Evolutionary conservation across 2,888 invertebrate genomes (phyloP).

Genomic region (Antitype chi): DNA sequence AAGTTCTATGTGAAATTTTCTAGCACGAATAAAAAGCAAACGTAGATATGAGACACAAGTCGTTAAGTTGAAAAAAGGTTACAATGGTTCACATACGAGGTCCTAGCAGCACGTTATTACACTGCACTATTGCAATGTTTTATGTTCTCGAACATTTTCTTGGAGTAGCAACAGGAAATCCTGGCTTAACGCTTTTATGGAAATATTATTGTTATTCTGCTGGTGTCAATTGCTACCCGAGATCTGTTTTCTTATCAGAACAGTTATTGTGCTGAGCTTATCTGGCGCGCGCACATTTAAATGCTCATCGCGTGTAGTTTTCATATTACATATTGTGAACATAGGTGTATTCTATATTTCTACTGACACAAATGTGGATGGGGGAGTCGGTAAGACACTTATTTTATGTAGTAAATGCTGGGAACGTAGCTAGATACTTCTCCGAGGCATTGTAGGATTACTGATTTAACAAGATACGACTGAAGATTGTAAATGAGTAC

Average conservation of each 20-base stretch:
- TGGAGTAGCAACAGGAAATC: constrained; percentile 51
- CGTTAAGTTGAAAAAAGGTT: constrained; percentile 54
- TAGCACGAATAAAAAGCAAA: constrained; percentile 40
- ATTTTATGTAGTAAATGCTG: constrained; percentile 32
- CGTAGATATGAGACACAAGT: constrained; percentile 34
- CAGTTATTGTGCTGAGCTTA: constrained; percentile 62
- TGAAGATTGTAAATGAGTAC: constrained; percentile 11
- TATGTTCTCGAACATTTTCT: constrained; percentile 54
- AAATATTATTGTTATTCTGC: constrained; percentile 63
- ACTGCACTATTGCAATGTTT: constrained; percentile 53
- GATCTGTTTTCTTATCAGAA: constrained; percentile 62
- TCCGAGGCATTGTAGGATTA: constrained; percentile 11
- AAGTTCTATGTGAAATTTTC: constrained; percentile 16
- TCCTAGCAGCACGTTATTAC: constrained; percentile 50
- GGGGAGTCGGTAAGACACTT: constrained; percentile 1
- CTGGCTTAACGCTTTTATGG: constrained; percentile 56
- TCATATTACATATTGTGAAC: constrained; percentile 56
- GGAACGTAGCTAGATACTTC: constrained; percentile 9
- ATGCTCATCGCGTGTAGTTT: constrained; percentile 56
- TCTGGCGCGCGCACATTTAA: constrained; percentile 55
- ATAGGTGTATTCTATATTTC: constrained; percentile 49
- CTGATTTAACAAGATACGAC: constrained; percentile 17
- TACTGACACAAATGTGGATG: constrained; percentile 33
- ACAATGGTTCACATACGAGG: constrained; percentile 47
- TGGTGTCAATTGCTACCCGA: constrained; percentile 62